Evolutionary conservation across 2,888 invertebrate genomes (phyloP), one percentile per base, ranked within the genome.

Genomic region (Pheosia tremula): DNA sequence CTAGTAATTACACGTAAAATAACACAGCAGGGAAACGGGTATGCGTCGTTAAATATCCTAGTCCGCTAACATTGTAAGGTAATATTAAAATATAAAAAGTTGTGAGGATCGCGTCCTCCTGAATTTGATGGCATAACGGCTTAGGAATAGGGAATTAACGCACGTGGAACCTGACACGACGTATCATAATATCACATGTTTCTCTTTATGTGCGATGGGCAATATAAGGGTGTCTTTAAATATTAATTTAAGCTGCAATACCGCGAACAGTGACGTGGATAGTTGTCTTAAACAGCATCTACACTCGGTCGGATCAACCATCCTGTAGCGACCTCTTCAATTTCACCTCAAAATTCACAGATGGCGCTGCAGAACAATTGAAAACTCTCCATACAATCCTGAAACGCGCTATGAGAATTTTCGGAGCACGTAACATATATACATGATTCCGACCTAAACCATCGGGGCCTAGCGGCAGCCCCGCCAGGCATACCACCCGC

Each of bases 1-100:
- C 75, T 71, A 73, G 75, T 75, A 71, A 73, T 75, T 75, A 75
- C 63, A 75, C 75, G 73, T 71, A 73, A 71, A 75, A 75, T 75
- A 75, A 75, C 75, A 68, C 61, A 36, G 69, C 56, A 63, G 57
- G 60, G n/a, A 63, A 72, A 74, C 74, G 56, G 66, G 74, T 74
- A 64, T 54, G 56, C 53, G 52, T 50, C 64, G 58, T 66, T 75
- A 70, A 75, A 75, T 73, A 75, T 71, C 69, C 61, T 63, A 58
- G 71, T 71, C 64, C 66, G 68, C 63, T 53, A 66, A 75, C 73
- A 68, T 75, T 75, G 75, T 75, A 72, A 58, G 58, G 56, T 59
- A 62, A 47, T 67, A 70, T 73, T 69, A 69, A 69, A 69, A 69
- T 68, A 68, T 58, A 65, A 67, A 73, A 71, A 56, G 60, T 61